phyloP scores from a whole-genome alignment of 1,140 invertebrate genomes.

The Aphis gossypii region DNA sequence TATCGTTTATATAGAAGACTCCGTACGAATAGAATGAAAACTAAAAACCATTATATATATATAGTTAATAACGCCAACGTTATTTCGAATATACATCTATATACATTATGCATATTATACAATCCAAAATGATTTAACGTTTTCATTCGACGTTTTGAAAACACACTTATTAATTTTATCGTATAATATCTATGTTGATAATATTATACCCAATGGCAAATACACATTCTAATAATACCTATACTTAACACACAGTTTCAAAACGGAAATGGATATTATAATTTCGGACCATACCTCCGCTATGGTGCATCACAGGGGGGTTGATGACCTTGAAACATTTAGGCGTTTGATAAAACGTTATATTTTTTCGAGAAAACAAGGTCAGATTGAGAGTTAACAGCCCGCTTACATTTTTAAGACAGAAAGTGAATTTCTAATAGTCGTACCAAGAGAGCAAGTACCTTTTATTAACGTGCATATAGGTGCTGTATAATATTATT shows the following conservation, averaged over 20 bases:
- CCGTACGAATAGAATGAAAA: background rate
- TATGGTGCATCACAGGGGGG: background rate
- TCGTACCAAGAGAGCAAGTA: background rate
- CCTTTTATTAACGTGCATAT: background rate
- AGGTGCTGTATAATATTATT: background rate
- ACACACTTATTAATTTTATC: background rate
- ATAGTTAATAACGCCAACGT: background rate
- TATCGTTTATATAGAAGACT: background rate
- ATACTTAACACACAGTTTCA: background rate
- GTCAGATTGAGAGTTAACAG: background rate
- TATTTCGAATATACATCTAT: background rate
- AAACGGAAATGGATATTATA: background rate
- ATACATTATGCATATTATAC: background rate
- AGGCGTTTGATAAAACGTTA: background rate
- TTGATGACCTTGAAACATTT: background rate
- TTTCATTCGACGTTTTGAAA: background rate
- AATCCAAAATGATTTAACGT: background rate
- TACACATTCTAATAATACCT: background rate
- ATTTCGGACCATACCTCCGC: background rate
- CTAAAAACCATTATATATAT: background rate
- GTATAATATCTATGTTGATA: background rate
- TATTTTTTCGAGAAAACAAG: background rate
- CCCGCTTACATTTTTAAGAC: background rate
- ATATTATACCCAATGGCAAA: background rate
- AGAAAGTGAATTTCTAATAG: constrained; percentile 50